phyloP scores from a whole-genome alignment of 2,888 invertebrate species.

The Sphaerophoria rueppellii region DNA sequence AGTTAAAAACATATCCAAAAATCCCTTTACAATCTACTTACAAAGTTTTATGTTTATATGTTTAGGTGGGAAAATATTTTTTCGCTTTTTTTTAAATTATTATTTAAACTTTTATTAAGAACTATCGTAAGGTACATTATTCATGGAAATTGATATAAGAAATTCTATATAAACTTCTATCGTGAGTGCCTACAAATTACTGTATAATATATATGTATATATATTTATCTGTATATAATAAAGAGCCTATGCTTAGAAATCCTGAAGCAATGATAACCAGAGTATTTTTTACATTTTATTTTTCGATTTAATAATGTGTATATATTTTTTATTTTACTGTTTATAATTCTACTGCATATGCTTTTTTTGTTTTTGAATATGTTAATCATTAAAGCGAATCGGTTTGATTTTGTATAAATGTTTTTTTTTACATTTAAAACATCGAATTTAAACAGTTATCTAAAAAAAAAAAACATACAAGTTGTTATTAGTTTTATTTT shows the following conservation, averaged over 20 bases:
- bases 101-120: conserved; percentile 23
- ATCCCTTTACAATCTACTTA: conserved; percentile 50
- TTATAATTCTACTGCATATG: conserved; percentile 62
- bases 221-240: conserved; percentile 25
- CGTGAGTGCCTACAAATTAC: conserved; percentile 57
- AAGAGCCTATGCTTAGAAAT: conserved; percentile 69
- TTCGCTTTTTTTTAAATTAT: conserved; percentile 26
- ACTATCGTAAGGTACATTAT: conserved; percentile 71
- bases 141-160: conserved; percentile 71
- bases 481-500: conserved; percentile 20
- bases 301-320: conserved; percentile 20
- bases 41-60: conserved; percentile 41
- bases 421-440: conserved; percentile 36
- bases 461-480: conserved; percentile 16
- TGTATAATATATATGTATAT: conserved; percentile 43
- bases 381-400: conserved; percentile 70
- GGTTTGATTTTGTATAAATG: conserved; percentile 58
- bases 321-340: conserved; percentile 42
- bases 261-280: conserved; percentile 73
- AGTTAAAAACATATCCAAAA: conserved; percentile 33
- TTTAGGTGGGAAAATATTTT: conserved; percentile 70
- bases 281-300: conserved; percentile 57
- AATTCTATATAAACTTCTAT: conserved; percentile 67
- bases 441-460: conserved; percentile 16
- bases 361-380: conserved; percentile 48